Conservation (phyloP, 2,113 vertebrate species). For the Otolemur garnettii region DNA sequence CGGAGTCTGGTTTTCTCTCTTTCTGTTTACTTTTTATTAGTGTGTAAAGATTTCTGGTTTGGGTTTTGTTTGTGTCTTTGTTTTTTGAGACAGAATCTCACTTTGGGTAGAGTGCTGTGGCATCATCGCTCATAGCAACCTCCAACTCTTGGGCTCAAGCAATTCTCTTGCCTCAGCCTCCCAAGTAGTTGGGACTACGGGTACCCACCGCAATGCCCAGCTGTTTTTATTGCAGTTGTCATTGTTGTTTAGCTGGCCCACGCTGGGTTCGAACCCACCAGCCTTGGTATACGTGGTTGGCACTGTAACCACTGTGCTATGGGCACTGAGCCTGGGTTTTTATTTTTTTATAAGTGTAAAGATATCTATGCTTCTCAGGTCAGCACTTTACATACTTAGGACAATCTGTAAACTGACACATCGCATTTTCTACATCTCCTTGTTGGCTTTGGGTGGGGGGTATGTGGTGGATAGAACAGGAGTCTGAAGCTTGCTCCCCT, state of each 20-base stretch:
- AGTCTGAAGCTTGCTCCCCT: not conserved
- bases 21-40: not conserved
- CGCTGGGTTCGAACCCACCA: too few relatives aligned
- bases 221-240: too few relatives aligned
- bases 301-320: too few relatives aligned
- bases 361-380: not conserved
- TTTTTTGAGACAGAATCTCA: not conserved
- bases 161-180: too few relatives aligned
- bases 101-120: too few relatives aligned
- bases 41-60: not conserved
- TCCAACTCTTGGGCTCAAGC: too few relatives aligned
- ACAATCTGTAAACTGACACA: not conserved
- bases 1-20: not conserved
- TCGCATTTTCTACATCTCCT: not conserved
- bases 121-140: too few relatives aligned
- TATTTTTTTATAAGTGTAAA: not conserved
- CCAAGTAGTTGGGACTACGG: too few relatives aligned
- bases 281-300: too few relatives aligned
- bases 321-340: too few relatives aligned
- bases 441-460: not conserved
- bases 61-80: not conserved
- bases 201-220: too few relatives aligned
- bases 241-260: too few relatives aligned
- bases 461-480: not conserved
- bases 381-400: not conserved